Evolutionary conservation across 1,140 invertebrate species (phyloP).

Genomic region (Dreissena rostriformis): DNA sequence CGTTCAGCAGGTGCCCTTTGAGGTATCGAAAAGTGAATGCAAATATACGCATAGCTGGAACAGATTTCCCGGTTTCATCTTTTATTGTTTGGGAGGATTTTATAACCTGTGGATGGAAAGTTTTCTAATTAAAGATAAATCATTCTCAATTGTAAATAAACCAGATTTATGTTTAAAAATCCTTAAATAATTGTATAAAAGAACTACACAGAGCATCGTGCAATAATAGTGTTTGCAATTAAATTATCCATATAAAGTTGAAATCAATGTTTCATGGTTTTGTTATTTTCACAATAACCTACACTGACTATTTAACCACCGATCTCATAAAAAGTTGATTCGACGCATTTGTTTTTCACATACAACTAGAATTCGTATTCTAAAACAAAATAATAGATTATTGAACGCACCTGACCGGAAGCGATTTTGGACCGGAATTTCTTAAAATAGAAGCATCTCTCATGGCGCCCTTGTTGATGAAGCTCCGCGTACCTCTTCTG

Average conservation of each 20-base stretch:
- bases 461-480: slow-evolving; percentile 26
- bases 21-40: slow-evolving; percentile 70
- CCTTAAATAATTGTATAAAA: background rate
- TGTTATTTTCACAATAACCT: too few species aligned
- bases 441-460: slow-evolving; percentile 51
- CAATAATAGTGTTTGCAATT: too few species aligned
- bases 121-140: too few species aligned
- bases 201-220: too few species aligned
- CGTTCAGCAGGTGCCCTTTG: slow-evolving; percentile 68
- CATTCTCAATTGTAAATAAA: background rate
- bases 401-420: slow-evolving; percentile 23
- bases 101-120: slow-evolving; percentile 5
- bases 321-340: too few species aligned
- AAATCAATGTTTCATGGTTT: too few species aligned
- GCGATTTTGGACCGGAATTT: slow-evolving; percentile 57
- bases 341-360: too few species aligned
- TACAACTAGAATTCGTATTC: too few species aligned
- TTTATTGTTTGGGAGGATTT: slow-evolving; percentile 51
- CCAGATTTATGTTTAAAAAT: background rate
- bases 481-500: slow-evolving; percentile 50
- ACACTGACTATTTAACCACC: too few species aligned
- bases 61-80: slow-evolving; percentile 69
- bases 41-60: slow-evolving; percentile 72
- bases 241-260: too few species aligned
- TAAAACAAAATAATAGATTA: background rate